phyloP scores from a whole-genome alignment of 2,113 vertebrate species.

The Cyanocitta stelleri region DNA sequence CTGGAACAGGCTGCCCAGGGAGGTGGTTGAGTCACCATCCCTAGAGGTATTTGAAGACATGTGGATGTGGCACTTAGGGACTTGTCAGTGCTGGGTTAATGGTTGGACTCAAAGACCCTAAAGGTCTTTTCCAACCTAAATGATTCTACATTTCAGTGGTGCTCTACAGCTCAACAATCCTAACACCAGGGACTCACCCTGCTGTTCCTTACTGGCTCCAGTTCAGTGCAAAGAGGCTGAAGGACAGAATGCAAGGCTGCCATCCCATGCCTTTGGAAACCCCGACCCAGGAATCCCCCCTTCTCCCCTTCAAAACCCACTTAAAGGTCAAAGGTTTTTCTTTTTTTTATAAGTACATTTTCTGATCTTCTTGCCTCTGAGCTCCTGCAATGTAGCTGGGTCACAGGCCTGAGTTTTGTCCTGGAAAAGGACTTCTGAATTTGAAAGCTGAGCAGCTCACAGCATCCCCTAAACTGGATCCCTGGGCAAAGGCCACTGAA shows the following conservation, averaged over 20 bases:
- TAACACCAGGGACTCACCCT: neutral
- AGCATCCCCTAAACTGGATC: neutral
- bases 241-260: neutral
- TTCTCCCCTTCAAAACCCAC: neutral
- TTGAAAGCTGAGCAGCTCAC: neutral
- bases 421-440: neutral
- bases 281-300: neutral
- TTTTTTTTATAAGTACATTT: rapidly evolving
- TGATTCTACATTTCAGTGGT: neutral
- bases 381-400: neutral
- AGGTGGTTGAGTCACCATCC: neutral
- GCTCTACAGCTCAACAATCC: neutral
- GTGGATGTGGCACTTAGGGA: neutral
- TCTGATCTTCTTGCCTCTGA: neutral
- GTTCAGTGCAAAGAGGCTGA: neutral
- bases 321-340: neutral
- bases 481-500: rapidly evolving
- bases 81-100: neutral
- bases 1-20: neutral
- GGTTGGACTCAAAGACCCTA: neutral
- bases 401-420: neutral
- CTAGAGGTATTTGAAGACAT: neutral
- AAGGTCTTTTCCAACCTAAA: neutral
- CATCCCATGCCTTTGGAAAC: neutral
- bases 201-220: neutral